Evolutionary conservation across 2,888 invertebrate species (phyloP).

Genomic region (Beris chalybata): DNA sequence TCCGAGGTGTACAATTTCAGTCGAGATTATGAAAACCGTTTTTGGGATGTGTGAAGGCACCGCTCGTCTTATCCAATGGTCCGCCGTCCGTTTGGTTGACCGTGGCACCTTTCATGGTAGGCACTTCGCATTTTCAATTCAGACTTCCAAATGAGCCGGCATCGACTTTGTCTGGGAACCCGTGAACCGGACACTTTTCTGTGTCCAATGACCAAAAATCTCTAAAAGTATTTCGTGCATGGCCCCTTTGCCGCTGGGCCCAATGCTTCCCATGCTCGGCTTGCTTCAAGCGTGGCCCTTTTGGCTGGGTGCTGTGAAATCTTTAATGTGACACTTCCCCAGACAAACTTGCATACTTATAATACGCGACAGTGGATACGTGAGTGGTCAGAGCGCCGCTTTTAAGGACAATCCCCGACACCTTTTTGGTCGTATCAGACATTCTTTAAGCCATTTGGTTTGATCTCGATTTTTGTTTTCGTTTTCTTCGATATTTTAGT

Average conservation of each 20-base stretch:
- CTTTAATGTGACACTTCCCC: constrained; percentile 32
- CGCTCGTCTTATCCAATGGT: background rate
- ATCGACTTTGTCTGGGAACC: constrained; percentile 36
- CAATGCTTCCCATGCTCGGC: constrained; percentile 11
- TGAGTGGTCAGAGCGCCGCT: constrained; percentile 50
- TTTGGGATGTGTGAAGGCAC: background rate
- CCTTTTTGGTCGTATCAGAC: constrained; percentile 47
- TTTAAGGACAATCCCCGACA: constrained; percentile 56
- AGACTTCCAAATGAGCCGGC: constrained; percentile 38
- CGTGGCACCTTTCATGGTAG: constrained; percentile 6
- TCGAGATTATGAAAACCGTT: constrained; percentile 31
- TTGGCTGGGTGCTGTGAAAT: constrained; percentile 8
- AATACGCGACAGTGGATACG: constrained; percentile 32
- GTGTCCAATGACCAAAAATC: constrained; percentile 31
- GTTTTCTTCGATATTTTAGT: too few species aligned
- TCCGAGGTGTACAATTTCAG: constrained; percentile 26
- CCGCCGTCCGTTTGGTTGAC: background rate
- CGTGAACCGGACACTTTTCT: constrained; percentile 28
- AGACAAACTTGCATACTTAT: constrained; percentile 5
- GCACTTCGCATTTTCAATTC: constrained; percentile 26
- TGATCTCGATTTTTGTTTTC: too few species aligned
- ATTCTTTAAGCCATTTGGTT: constrained; percentile 15
- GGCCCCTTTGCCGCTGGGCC: background rate
- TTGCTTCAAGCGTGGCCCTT: constrained; percentile 3
- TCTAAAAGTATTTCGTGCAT: constrained; percentile 20